Percentiles rank a stretch among this genome's conserved stretches.
Evolutionary conservation across 2,888 invertebrate genomes (phyloP).

Genomic region (Xylota segnis): DNA sequence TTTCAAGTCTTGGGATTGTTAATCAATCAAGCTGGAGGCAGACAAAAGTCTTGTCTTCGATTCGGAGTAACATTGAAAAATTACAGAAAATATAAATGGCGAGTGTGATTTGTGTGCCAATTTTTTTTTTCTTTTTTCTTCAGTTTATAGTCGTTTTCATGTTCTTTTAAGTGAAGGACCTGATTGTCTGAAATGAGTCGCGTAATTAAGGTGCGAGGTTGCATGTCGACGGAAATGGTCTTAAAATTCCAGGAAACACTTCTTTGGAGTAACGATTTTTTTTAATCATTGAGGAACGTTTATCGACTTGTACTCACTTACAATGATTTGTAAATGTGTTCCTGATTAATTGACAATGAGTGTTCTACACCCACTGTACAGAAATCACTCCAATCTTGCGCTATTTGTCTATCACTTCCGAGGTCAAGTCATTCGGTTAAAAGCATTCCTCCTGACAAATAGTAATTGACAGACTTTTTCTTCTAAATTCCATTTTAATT

Average conservation of each 20-base stretch:
- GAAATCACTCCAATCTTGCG: not conserved
- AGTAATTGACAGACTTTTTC: not conserved
- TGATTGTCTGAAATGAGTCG: not conserved
- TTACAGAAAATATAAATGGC: constrained; percentile 14
- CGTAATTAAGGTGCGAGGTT: constrained; percentile 28
- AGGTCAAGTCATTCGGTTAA: constrained; percentile 9
- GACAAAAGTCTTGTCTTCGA: not conserved
- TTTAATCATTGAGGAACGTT: too few species aligned
- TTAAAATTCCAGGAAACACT: not conserved
- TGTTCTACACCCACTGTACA: constrained; percentile 5
- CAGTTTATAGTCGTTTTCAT: not conserved
- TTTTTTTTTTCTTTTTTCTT: not conserved
- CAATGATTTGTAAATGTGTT: constrained; percentile 12
- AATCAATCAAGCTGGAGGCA: constrained; percentile 46
- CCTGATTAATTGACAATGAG: constrained; percentile 31
- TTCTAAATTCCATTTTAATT: constrained; percentile 22
- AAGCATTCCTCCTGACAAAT: not conserved
- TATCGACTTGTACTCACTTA: not conserved
- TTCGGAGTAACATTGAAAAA: not conserved
- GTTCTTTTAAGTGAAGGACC: constrained; percentile 2
- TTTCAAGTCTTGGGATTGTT: constrained; percentile 29
- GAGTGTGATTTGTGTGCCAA: constrained; percentile 30
- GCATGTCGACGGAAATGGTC: constrained; percentile 1
- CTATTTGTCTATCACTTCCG: constrained; percentile 17
- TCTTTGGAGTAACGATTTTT: not conserved